Conservation (phyloP, 1,140 invertebrate genomes). For the Caligus rogercresseyi region DNA sequence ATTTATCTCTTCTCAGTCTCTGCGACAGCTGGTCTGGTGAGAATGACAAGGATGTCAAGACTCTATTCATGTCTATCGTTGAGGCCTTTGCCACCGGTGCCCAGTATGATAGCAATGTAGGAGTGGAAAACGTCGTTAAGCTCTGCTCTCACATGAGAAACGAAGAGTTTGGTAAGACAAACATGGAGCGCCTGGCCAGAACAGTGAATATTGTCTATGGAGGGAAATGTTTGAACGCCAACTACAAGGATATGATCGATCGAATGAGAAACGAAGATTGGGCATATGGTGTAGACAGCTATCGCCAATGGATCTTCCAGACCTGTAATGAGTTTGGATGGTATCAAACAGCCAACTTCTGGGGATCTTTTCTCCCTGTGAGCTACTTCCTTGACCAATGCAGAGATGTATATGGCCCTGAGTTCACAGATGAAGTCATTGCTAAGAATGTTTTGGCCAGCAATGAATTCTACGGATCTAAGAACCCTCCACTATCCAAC, state of each 20-base stretch:
- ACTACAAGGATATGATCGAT: conserved; percentile 30
- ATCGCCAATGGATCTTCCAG: conserved; percentile 79
- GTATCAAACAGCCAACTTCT: conserved; percentile 58
- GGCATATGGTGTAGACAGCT: conserved; percentile 28
- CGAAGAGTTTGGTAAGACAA: conserved; percentile 21
- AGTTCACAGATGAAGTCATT: conserved; percentile 31
- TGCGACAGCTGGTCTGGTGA: conserved; percentile 32
- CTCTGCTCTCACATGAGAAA: conserved; percentile 31
- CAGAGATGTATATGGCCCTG: conserved; percentile 49
- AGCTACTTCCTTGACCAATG: conserved; percentile 67
- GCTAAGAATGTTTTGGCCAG: conserved; percentile 35
- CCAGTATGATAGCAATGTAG: conserved; percentile 22
- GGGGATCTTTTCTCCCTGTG: conserved; percentile 54
- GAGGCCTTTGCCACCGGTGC: conserved; percentile 27
- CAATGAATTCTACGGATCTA: conserved; percentile 28
- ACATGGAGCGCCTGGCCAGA: background rate
- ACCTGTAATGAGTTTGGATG: conserved; percentile 90
- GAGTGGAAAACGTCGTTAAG: background rate
- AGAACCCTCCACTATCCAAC: conserved; percentile 40
- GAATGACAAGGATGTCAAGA: conserved; percentile 58
- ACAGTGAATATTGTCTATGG: background rate
- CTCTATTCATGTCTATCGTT: conserved; percentile 51
- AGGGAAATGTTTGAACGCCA: conserved; percentile 30
- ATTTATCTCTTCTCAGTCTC: conserved; percentile 26
- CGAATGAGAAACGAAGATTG: conserved; percentile 26